These are phyloP conservation scores for Eretmocerus hayati DNA, from an alignment of 2,888 invertebrate species.

Conservation along the genomic window DNA sequence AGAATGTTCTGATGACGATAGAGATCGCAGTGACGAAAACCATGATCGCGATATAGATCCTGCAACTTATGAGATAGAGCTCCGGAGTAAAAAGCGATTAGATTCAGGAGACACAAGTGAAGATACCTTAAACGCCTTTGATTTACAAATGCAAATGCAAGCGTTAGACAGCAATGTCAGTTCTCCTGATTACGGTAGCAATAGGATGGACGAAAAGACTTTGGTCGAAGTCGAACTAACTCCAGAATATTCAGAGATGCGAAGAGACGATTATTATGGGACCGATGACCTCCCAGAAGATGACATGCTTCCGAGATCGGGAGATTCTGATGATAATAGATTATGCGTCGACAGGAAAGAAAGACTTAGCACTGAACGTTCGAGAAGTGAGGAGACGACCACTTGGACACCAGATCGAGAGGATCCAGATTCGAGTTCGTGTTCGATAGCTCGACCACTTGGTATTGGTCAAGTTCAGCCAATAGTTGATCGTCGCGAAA, in stretches of 20 bases:
- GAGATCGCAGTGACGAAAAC: conserved; percentile 28
- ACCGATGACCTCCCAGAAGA: conserved; percentile 49
- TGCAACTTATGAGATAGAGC: conserved; percentile 32
- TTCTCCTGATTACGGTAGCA: conserved; percentile 41
- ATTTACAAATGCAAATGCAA: conserved; percentile 39
- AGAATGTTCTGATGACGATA: conserved; percentile 43
- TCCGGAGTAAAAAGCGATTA: conserved; percentile 36
- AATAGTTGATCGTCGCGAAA: conserved; percentile 41
- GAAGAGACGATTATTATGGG: conserved; percentile 54
- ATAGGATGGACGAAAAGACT: conserved; percentile 43
- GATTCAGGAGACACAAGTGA: conserved; percentile 43
- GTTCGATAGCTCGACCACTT: conserved; percentile 71
- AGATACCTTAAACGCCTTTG: conserved; percentile 42
- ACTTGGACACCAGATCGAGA: conserved; percentile 63
- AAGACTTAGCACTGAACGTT: conserved; percentile 66
- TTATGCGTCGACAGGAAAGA: conserved; percentile 44
- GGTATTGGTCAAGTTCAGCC: conserved; percentile 60
- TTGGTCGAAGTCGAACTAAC: conserved; percentile 53
- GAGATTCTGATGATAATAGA: conserved; percentile 28
- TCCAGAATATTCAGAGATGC: conserved; percentile 62
- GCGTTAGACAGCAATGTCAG: conserved; percentile 41
- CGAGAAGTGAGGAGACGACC: conserved; percentile 69
- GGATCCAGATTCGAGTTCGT: conserved; percentile 53
- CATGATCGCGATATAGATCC: conserved; percentile 32
- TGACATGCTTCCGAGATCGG: conserved; percentile 29